A percentile compares a stretch with the other conserved stretches of the same genome.
phyloP scores from a whole-genome alignment of 2,113 vertebrate species.

The Pipra filicauda region DNA sequence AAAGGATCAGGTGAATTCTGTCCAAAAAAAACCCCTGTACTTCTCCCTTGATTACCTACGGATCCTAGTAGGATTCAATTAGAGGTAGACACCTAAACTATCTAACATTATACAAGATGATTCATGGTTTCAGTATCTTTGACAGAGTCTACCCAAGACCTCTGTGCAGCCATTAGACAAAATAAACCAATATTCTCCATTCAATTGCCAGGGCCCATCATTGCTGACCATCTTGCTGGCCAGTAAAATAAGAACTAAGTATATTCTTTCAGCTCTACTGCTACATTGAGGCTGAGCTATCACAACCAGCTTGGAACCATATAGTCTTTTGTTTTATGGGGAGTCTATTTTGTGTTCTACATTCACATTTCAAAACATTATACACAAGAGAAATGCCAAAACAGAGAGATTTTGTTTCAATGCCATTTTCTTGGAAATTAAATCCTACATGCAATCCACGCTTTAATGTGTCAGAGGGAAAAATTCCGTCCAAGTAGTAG shows the following conservation, averaged over 20 bases:
- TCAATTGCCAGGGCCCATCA: neutral
- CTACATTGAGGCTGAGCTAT: neutral
- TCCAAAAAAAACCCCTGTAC: neutral
- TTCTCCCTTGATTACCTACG: neutral
- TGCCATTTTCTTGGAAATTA: neutral
- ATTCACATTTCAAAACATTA: neutral
- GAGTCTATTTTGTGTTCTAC: neutral
- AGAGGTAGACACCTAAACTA: neutral
- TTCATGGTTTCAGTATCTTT: neutral
- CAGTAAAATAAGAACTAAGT: neutral
- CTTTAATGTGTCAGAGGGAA: neutral
- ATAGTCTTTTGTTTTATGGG: neutral
- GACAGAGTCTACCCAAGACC: neutral
- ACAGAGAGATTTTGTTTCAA: neutral
- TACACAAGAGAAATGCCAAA: neutral
- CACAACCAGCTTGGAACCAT: neutral
- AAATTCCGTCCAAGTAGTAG: neutral
- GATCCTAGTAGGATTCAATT: neutral
- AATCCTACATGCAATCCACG: neutral
- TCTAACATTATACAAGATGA: neutral
- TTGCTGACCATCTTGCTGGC: neutral
- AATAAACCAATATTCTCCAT: neutral
- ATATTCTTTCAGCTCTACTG: neutral
- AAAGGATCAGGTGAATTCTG: neutral
- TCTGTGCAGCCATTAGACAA: neutral